These are phyloP conservation scores for Dendrophyllia cribrosa DNA, from an alignment of 64 coral and sea anemone genomes.

Conservation along the genomic window DNA sequence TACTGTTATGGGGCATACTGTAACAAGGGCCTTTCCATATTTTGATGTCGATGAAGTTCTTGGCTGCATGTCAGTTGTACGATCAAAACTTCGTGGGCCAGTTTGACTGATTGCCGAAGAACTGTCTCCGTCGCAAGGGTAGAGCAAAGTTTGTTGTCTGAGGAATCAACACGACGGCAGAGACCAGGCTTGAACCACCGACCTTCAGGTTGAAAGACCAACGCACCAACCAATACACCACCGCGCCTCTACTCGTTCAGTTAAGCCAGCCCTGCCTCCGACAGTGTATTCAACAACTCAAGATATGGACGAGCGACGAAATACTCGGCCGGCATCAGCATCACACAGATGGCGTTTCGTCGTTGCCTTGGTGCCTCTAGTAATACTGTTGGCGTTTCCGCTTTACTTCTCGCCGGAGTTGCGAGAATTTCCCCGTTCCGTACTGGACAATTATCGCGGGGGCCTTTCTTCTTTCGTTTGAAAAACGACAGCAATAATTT, in stretches of 20 bases:
- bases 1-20: no score
- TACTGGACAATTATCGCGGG: background rate
- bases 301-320: background rate
- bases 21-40: no score
- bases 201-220: no score
- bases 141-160: no score
- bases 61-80: no score
- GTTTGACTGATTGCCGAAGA: no score
- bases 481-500: background rate
- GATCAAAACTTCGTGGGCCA: no score
- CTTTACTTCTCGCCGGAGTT: background rate
- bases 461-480: background rate
- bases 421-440: background rate
- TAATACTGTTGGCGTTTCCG: background rate
- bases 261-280: background rate
- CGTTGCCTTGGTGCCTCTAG: background rate
- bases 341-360: background rate
- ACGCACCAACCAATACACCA: no score
- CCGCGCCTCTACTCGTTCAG: background rate
- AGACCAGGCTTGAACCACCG: no score
- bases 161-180: no score
- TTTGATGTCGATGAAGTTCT: no score
- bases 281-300: background rate
- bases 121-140: no score
- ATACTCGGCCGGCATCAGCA: background rate